Conservation (phyloP, 2,888 invertebrate species). For the Lissonota sp. region DNA sequence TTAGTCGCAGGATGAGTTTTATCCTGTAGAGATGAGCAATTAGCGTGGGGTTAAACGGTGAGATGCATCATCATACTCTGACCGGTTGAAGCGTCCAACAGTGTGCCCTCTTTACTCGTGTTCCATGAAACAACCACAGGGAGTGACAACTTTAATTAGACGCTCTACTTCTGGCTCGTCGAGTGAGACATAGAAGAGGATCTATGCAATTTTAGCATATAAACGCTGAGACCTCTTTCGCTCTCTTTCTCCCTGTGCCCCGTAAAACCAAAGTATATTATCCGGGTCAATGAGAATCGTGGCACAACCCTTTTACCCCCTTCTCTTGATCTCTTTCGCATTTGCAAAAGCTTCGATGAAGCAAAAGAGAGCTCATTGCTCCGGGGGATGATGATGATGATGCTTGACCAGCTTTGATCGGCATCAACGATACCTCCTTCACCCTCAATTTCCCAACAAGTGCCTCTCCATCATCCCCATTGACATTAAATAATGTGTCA, state of each 20-base stretch:
- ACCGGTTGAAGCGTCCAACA: conserved; percentile 47
- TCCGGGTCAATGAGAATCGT: conserved; percentile 64
- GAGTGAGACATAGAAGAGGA: conserved; percentile 50
- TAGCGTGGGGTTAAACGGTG: not conserved
- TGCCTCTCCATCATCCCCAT: conserved; percentile 43
- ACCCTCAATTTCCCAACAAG: conserved; percentile 1
- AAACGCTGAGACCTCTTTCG: conserved; percentile 24
- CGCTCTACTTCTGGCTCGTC: conserved; percentile 70
- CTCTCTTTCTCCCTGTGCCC: conserved; percentile 29
- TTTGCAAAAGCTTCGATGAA: conserved; percentile 42
- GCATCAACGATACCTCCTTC: conserved; percentile 16
- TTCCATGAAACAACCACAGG: conserved; percentile 57
- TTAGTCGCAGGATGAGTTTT: too few species aligned
- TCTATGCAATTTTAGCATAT: conserved; percentile 50
- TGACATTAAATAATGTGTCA: conserved; percentile 34
- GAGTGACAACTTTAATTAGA: conserved; percentile 73
- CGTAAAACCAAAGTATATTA: conserved; percentile 53
- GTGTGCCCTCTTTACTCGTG: conserved; percentile 48
- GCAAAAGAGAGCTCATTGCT: conserved; percentile 60
- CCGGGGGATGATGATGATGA: conserved; percentile 56
- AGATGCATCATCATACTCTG: conserved; percentile 50
- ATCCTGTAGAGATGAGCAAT: too few species aligned
- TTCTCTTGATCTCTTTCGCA: conserved; percentile 14
- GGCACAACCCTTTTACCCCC: conserved; percentile 28
- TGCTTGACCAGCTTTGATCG: conserved; percentile 55